Conservation (phyloP, 2,113 vertebrate genomes). For the Diadophis punctatus region DNA sequence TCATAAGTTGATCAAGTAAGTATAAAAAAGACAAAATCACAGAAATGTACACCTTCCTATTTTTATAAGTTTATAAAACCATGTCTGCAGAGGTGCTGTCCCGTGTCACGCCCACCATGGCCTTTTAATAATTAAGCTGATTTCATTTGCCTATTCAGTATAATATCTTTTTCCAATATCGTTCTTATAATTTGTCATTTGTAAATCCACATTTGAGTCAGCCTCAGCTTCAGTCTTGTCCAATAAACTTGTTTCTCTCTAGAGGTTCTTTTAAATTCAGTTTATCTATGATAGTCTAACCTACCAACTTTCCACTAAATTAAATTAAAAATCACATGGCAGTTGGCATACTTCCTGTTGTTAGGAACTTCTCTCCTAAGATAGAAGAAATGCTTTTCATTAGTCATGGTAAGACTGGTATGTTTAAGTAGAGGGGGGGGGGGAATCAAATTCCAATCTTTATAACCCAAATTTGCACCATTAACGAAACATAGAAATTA, state of each 20-base stretch:
- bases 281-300: conserved; percentile 27
- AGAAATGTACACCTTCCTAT: too few relatives aligned
- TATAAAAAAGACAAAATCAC: too few relatives aligned
- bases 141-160: neutral
- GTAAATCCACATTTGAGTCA: neutral
- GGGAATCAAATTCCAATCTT: conserved; percentile 48
- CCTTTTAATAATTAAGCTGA: neutral
- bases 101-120: too few relatives aligned
- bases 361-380: conserved; percentile 44
- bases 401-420: conserved; percentile 52
- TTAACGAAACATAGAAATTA: conserved; percentile 57
- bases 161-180: neutral
- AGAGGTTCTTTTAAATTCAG: neutral
- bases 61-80: too few relatives aligned
- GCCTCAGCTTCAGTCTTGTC: neutral
- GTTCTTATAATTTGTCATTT: neutral
- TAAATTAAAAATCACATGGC: conserved; percentile 57
- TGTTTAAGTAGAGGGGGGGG: conserved; percentile 40
- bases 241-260: neutral
- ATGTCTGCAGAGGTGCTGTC: too few relatives aligned
- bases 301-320: conserved; percentile 58
- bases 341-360: conserved; percentile 46
- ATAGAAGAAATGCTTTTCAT: conserved; percentile 57
- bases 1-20: too few relatives aligned
- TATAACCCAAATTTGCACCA: conserved; percentile 26